phyloP scores from a whole-genome alignment of 2,113 vertebrate species.

The Malurus melanocephalus region DNA sequence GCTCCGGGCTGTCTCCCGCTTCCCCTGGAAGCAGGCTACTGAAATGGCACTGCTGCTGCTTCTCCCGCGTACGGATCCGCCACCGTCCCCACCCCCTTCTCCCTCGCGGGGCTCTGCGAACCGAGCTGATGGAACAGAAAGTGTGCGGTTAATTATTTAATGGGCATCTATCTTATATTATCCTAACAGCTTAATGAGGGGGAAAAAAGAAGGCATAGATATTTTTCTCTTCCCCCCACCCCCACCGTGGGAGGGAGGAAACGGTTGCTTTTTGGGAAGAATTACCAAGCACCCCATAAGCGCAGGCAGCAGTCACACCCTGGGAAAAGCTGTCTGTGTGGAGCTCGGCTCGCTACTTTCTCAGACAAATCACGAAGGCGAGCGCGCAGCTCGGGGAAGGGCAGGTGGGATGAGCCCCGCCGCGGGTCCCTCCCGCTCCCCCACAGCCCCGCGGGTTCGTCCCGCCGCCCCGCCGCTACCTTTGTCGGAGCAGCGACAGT shows the following conservation, averaged over 20 bases:
- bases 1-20: neutral
- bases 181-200: neutral
- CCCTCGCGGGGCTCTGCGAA: neutral
- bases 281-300: neutral
- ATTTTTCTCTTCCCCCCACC: neutral
- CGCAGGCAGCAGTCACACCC: constrained; percentile 19
- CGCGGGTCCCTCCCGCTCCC: neutral
- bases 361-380: neutral
- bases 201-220: neutral
- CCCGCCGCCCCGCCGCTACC: constrained; percentile 47
- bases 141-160: constrained; percentile 46
- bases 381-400: neutral
- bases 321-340: neutral
- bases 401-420: neutral
- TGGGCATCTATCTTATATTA: neutral
- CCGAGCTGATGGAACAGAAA: constrained; percentile 22
- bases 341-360: neutral
- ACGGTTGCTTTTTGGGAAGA: neutral
- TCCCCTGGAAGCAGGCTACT: neutral
- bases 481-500: constrained; percentile 28
- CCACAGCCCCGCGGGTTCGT: neutral
- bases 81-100: constrained; percentile 9
- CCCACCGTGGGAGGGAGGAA: neutral
- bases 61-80: neutral
- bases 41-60: constrained; percentile 24